Percentiles rank a stretch among this genome's conserved stretches.
These are phyloP conservation scores for Ips typographus DNA, from an alignment of 1,140 invertebrate genomes.

Conservation along the genomic window DNA sequence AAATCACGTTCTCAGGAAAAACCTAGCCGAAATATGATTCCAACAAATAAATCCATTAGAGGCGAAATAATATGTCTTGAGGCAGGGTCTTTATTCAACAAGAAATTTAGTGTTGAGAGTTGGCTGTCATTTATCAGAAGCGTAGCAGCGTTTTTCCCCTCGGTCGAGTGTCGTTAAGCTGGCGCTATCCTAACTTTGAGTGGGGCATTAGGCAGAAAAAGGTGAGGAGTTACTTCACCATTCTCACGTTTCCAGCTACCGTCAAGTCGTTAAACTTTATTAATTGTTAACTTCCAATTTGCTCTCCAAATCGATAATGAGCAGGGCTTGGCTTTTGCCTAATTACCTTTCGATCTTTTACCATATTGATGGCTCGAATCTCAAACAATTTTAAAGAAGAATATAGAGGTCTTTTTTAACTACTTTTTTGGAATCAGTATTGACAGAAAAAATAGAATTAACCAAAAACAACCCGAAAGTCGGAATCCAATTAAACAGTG, in stretches of 20 bases:
- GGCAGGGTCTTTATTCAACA: constrained; percentile 11
- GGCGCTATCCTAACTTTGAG: constrained; percentile 3
- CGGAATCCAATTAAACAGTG: no score
- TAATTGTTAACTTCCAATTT: no score
- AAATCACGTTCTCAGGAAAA: constrained; percentile 10
- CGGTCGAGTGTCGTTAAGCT: constrained; percentile 13
- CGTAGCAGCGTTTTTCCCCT: constrained; percentile 7
- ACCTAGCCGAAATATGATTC: constrained; percentile 9
- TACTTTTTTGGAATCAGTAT: no score
- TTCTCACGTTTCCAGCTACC: neutral
- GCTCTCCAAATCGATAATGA: no score
- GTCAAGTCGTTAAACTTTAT: neutral
- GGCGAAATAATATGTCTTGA: constrained; percentile 21
- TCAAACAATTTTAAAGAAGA: no score
- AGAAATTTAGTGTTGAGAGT: constrained; percentile 25
- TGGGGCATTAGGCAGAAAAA: constrained; percentile 15
- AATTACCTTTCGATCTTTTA: no score
- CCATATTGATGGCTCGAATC: no score
- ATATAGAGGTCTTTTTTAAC: no score
- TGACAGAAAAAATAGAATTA: no score
- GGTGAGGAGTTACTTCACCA: constrained; percentile 1
- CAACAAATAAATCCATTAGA: constrained; percentile 23
- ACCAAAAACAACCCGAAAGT: no score
- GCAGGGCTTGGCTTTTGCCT: no score
- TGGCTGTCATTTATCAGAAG: constrained; percentile 20